Base-by-base conservation (phyloP, 2,797 vertebrate species). In the Microctenopoma stevenorrisi region DNA sequence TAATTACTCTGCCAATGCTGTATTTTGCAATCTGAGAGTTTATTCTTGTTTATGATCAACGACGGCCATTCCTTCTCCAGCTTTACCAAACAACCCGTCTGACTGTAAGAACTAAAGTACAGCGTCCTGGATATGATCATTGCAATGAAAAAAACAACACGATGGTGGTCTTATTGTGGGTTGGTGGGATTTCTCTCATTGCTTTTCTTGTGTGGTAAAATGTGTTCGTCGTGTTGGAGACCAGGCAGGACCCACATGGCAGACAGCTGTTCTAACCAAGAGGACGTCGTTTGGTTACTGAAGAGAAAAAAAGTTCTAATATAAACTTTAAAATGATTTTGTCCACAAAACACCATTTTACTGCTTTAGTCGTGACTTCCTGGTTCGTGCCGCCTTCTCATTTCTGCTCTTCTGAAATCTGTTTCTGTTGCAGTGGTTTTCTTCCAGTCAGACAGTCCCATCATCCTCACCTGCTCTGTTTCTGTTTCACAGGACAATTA, bases 141-240 rank as follows among this genome's bases (percentile, higher is more conserved):
- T 58, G 26, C n/a, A 52, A 14, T 71, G 51, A 18, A 16, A 69
- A 65, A 72, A 47, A 68, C 48, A 53, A 56, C 42, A n/a, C 9
- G 68, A 16, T 37, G 72, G 76, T 80, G 78, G 78, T 85, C 66
- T 84, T 58, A 64, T 49, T 72, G 83, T 83, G 72, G 74, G 35
- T 68, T 63, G 71, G 61, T 71, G 72, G 72, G 12, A 52, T 84
- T 81, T 75, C 38, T 62, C 22, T 33, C 11, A 22, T 62, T 70
- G 64, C 49, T 67, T 63, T 40, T 74, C 58, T 74, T 62, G 25
- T 65, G 73, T 49, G 58, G 14, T 55, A 18, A 49, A 64, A 63
- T 4, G 1, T 61, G 37, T 43, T 28, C 46, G 28, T n/a, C 22
- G 3, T 33, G 38, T 52, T 5, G 2, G 4, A 58, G 64, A 5